Base-by-base conservation (phyloP, 2,888 invertebrate genomes). In the Eristalinus sepulchralis region DNA sequence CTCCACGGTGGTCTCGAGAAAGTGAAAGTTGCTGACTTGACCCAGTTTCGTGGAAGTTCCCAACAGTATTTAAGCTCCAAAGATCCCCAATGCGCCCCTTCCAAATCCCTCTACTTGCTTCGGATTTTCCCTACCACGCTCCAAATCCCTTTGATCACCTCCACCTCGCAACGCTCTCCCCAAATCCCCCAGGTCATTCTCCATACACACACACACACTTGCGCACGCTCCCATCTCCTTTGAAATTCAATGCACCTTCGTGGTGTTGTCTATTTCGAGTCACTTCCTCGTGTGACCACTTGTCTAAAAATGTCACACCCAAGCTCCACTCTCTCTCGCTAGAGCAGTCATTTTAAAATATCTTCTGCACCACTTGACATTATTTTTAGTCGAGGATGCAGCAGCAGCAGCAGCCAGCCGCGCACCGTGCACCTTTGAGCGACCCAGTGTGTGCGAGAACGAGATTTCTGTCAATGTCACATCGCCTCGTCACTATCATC, bases 401-500 rank as follows among this genome's bases (percentile, higher is more conserved):
- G 27, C 67, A 27, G 27, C 27, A 27, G 27, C 27, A 27, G 27
- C 27, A 27, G 27, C 27, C 5, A 27, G 27, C 27, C 27, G 27
- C 27, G 27, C 27, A 27, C 47, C 47, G 53, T 10, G 47, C 68
- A 81, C 81, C 82, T 81, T 85, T 81, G 67, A 81, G 22, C 62
- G 60, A 10, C 63, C 53, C 20, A 68, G 59, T 77, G 55, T 66
- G 57, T 6, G 13, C 57, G 24, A 22, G 47, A 47, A 77, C 71
- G 34, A 77, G 59, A 64, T 77, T 85, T 82, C 68, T 68, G 82
- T 85, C 82, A 85, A 85, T 77, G 77, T 84, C 84, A 79, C 75
- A 77, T 68, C 77, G 64, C 20, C 68, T 24, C 34, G 22, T 17
- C 31, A 20, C 22, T 9, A 27, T 62, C 36, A 2, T 8, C n/a